A percentile compares a stretch with the other conserved stretches of the same genome.
phyloP scores from a whole-genome alignment of 2,797 vertebrate species.

The Chiroxiphia lanceolata region DNA sequence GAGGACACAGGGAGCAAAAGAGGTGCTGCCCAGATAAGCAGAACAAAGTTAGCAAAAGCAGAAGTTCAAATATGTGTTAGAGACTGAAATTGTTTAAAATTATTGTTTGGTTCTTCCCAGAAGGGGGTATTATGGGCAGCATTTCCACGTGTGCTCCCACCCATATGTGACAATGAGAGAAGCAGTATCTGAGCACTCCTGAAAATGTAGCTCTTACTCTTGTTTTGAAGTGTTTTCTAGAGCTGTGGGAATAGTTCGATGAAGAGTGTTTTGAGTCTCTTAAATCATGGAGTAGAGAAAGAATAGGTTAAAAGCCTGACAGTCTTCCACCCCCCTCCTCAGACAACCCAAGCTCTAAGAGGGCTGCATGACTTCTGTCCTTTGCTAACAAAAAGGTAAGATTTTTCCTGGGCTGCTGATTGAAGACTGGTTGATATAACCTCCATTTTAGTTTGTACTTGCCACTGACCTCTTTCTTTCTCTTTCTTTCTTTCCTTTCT shows the following conservation, averaged over 20 bases:
- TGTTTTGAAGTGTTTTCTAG: constrained; percentile 15
- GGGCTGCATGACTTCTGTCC: neutral
- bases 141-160: neutral
- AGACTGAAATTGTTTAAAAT: neutral
- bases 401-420: neutral
- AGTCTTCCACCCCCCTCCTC: neutral
- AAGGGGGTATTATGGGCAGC: neutral
- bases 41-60: neutral
- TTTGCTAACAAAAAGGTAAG: neutral
- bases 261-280: neutral
- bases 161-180: neutral
- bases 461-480: neutral
- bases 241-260: neutral
- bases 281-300: neutral
- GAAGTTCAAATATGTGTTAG: neutral
- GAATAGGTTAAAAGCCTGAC: neutral
- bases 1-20: neutral
- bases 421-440: neutral
- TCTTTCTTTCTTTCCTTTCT: neutral
- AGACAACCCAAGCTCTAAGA: neutral
- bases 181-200: neutral
- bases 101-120: neutral
- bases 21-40: neutral
- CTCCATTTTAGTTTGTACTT: neutral
- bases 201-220: neutral